These are phyloP conservation scores for Epinotia bilunana DNA, from an alignment of 2,888 invertebrate genomes.

Conservation along the genomic window DNA sequence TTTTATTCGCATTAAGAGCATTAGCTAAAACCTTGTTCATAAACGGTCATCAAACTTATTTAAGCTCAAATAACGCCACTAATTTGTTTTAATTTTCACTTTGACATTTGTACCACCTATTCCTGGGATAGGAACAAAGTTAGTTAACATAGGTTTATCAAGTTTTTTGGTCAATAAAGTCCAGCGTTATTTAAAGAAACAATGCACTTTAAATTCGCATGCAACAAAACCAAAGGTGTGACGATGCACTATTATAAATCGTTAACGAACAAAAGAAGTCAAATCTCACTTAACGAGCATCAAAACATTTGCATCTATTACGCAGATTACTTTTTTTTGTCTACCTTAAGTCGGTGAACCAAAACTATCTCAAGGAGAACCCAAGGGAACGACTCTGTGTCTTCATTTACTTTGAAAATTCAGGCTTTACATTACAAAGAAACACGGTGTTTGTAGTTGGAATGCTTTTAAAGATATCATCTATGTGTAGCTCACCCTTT, in stretches of 20 bases:
- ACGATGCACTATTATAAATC: constrained; percentile 42
- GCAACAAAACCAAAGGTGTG: constrained; percentile 38
- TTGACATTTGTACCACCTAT: too few relatives aligned
- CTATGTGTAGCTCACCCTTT: constrained; percentile 58
- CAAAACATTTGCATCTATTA: constrained; percentile 53
- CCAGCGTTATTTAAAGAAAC: background rate
- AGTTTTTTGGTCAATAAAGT: background rate
- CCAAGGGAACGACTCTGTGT: constrained; percentile 27
- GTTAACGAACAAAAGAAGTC: constrained; percentile 44
- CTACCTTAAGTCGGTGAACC: constrained; percentile 44
- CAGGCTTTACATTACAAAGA: constrained; percentile 30
- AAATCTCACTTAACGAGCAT: constrained; percentile 41
- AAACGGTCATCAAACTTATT: too few relatives aligned
- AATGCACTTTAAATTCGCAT: constrained; percentile 27
- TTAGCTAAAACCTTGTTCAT: too few relatives aligned
- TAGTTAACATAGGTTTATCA: too few relatives aligned
- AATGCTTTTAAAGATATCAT: constrained; percentile 49
- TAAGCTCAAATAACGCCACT: too few relatives aligned
- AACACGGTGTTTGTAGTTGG: constrained; percentile 40
- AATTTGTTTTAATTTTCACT: too few relatives aligned
- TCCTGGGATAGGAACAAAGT: too few relatives aligned
- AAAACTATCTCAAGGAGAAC: constrained; percentile 33
- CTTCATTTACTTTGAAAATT: constrained; percentile 11
- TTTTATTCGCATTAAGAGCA: too few relatives aligned
- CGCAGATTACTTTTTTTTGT: constrained; percentile 40